Evolutionary conservation across 2,888 invertebrate genomes (phyloP).

Genomic region (Acrobasis consociella): DNA sequence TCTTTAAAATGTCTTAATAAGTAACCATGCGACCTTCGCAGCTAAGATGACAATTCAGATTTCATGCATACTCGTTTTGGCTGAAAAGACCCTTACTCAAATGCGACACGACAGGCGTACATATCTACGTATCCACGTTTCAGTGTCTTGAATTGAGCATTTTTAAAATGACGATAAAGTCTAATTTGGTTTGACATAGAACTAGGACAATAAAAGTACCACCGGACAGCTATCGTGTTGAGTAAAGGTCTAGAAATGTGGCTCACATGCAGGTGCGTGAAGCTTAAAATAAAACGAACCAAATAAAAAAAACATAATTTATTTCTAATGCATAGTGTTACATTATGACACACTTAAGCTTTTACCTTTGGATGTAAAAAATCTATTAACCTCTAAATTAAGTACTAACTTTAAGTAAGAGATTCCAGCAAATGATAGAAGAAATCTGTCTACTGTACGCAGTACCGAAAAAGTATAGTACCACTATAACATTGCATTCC

Average conservation of each 20-base stretch:
- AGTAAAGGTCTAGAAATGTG: background rate
- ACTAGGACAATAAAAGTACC: too few relatives aligned
- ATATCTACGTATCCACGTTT: too few relatives aligned
- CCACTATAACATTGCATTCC: conserved; percentile 36
- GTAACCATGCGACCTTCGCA: background rate
- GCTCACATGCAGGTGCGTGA: conserved; percentile 58
- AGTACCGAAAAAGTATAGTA: conserved; percentile 29
- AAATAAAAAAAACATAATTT: conserved; percentile 72
- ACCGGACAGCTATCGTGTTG: too few relatives aligned
- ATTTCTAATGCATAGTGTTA: conserved; percentile 70
- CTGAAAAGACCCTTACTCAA: background rate
- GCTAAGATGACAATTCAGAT: too few relatives aligned
- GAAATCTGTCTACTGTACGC: conserved; percentile 33
- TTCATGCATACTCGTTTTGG: conserved; percentile 23
- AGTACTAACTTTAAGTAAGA: conserved; percentile 79
- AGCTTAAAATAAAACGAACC: conserved; percentile 72
- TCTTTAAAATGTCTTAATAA: too few relatives aligned
- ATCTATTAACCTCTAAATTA: conserved; percentile 64
- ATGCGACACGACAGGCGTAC: too few relatives aligned
- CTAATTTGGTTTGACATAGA: too few relatives aligned
- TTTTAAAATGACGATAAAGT: too few relatives aligned
- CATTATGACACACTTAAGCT: conserved; percentile 51
- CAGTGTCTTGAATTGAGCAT: too few relatives aligned
- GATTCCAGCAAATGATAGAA: conserved; percentile 54
- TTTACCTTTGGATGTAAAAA: conserved; percentile 63